Conservation (phyloP, 30 jellyfish, hydroid and myxozoan species). For the Hydractinia symbiolongicarpus region DNA sequence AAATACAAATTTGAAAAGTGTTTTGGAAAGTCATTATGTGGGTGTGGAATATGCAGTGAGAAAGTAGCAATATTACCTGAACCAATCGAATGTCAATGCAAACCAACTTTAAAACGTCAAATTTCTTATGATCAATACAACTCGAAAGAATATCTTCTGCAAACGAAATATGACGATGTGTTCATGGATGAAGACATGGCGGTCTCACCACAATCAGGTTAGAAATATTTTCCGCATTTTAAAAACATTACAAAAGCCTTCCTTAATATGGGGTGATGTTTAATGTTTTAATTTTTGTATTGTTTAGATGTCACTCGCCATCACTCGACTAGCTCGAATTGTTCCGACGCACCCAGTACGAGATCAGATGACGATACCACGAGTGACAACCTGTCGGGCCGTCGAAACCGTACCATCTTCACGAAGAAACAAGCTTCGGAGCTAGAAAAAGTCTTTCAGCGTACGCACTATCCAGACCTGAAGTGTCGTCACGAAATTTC, state of each 20-base stretch:
- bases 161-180: conserved; percentile 16
- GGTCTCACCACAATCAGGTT: background rate
- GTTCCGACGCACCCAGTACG: conserved; percentile 19
- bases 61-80: background rate
- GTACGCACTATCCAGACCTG: conserved; percentile 82
- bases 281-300: background rate
- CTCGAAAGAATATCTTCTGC: background rate
- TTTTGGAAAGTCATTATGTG: background rate
- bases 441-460: conserved; percentile 66
- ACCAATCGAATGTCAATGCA: background rate
- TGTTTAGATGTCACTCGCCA: background rate
- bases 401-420: conserved; percentile 86
- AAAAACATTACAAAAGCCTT: background rate
- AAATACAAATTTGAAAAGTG: conserved; percentile 8
- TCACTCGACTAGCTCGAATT: conserved; percentile 1
- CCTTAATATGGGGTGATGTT: background rate
- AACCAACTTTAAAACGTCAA: background rate
- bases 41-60: background rate
- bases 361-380: conserved; percentile 15
- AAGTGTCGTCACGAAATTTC: conserved; percentile 66
- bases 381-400: background rate
- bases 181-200: conserved; percentile 10
- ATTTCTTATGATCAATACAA: background rate
- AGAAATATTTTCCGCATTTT: background rate
- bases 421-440: conserved; percentile 64